Base-by-base conservation (phyloP, 53 echinoderm and acorn worm genomes). In the Stichopus horrens region DNA sequence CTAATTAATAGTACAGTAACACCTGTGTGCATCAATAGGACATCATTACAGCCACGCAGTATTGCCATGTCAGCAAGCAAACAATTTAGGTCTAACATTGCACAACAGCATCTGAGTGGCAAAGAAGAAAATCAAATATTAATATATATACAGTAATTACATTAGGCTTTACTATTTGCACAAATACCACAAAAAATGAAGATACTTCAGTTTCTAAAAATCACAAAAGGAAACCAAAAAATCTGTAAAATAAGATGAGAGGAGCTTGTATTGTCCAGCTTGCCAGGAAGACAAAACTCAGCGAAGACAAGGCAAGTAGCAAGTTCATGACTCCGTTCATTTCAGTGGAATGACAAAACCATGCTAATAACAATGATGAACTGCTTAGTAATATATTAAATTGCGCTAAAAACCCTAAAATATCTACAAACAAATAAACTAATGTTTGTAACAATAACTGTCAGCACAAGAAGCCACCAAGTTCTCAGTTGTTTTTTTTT, bases 71-170 rank as follows among this genome's bases (percentile, higher is more conserved):
- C 54, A 16, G 21, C 51, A n/a, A 16, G 8, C 51, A 9, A 52
- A 7, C 7, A 79, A 75, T 52, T 53, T 79, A n/a, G 55, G 52
- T 16, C 53, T 8, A 19, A 54, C 53, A 79, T 79, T 79, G 79
- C 79, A 79, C 79, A 11, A 79, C 55, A 23, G 52, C 23, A n/a
- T 79, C 79, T 79, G 53, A 79, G 79, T 79, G 79, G 79, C 79
- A 52, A 79, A 79, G 79, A 79, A 54, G 19, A 79, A 52, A 11
- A 52, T 79, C 55, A 54, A 79, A 53, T 9, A n/a, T 79, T 16
- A 79, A 79, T 79, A 79, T 79, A 19, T 79, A 79, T 53, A 75
- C 75, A 37, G 11, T 75, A 79, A 79, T 79, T 79, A 63, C 55
- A 79, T 55, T 53, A 53, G 53, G 55, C 13, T 53, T 53, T 7